Evolutionary conservation across 2,113 vertebrate genomes (phyloP).

Genomic region (Hipposideros armiger): DNA sequence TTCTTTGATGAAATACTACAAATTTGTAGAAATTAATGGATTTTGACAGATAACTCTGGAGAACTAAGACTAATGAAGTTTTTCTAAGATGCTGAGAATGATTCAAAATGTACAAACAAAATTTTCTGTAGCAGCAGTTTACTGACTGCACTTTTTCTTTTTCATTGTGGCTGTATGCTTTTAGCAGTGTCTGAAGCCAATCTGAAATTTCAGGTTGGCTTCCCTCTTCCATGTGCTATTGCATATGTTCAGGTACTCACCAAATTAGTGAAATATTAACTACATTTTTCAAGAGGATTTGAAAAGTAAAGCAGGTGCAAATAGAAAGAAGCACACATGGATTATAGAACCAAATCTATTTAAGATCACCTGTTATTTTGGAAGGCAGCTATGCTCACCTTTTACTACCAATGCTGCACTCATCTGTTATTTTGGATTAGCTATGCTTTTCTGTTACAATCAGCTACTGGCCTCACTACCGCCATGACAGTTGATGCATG

Average conservation of each 20-base stretch:
- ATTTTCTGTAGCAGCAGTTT: background rate
- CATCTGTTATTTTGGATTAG: background rate
- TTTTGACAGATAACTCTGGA: background rate
- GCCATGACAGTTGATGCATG: background rate
- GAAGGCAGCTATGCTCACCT: slow-evolving; percentile 89
- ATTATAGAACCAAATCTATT: background rate
- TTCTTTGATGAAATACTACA: background rate
- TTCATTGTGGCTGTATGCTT: background rate
- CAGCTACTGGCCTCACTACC: background rate
- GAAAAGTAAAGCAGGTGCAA: background rate
- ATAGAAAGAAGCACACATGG: background rate
- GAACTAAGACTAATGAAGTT: background rate
- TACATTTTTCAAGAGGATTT: background rate
- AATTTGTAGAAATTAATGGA: background rate
- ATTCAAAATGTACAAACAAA: background rate
- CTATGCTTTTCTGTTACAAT: background rate
- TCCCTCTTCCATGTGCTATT: background rate
- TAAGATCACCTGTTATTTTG: slow-evolving; percentile 24
- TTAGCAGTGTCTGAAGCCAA: background rate
- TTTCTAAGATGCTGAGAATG: background rate
- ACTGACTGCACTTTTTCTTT: background rate
- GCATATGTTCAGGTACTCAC: background rate
- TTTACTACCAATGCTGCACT: slow-evolving; percentile 77
- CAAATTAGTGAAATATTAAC: background rate
- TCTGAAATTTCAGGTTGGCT: background rate